Conservation (phyloP, 2,113 vertebrate species). For the Hemicordylus capensis region DNA sequence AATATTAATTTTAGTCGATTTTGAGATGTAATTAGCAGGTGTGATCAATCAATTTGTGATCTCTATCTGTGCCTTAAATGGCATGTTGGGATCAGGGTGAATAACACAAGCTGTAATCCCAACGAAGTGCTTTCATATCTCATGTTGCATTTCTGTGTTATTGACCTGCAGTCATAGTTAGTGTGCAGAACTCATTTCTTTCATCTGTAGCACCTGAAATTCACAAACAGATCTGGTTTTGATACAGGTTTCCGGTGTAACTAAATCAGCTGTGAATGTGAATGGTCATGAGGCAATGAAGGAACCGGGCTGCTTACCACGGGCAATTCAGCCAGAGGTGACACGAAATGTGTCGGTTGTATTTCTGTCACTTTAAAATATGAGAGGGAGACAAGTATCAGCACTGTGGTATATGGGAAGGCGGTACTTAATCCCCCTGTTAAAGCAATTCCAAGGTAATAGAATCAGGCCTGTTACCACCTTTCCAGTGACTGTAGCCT, state of each 20-base stretch:
- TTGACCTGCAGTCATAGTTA: not conserved
- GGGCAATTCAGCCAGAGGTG: too few species aligned
- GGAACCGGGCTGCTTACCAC: not conserved
- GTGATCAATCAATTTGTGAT: conserved; percentile 66
- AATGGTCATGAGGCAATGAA: too few species aligned
- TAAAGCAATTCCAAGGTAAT: too few species aligned
- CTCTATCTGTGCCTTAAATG: conserved; percentile 31
- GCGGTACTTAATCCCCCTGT: too few species aligned
- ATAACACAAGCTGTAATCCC: not conserved
- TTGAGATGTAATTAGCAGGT: conserved; percentile 57
- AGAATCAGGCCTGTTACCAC: too few species aligned
- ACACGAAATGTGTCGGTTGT: too few species aligned
- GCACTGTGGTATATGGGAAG: too few species aligned
- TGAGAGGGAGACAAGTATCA: too few species aligned
- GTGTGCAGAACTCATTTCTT: not conserved
- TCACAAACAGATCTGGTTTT: not conserved
- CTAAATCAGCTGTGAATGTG: not conserved
- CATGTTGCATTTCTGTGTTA: not conserved
- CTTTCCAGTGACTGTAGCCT: too few species aligned
- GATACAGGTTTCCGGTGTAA: not conserved
- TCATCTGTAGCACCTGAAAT: not conserved
- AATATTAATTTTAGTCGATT: conserved; percentile 64
- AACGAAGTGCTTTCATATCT: not conserved
- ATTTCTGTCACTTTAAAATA: too few species aligned
- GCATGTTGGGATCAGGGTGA: conserved; percentile 1